These are phyloP conservation scores for Carcinoscorpius rotundicauda DNA, from an alignment of 1,140 invertebrate genomes.

Conservation along the genomic window DNA sequence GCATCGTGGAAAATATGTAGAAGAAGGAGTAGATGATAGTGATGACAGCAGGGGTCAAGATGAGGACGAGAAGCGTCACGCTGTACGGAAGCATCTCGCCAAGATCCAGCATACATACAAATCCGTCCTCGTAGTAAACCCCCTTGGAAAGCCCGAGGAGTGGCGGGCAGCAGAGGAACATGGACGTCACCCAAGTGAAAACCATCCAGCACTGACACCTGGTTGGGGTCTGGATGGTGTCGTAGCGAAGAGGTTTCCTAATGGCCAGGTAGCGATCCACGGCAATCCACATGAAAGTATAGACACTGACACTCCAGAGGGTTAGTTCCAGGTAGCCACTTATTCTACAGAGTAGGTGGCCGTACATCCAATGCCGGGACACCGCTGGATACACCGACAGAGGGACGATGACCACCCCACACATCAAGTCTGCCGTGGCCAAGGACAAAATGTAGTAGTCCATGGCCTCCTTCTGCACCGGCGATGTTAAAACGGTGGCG, in stretches of 20 bases:
- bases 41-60: constrained; percentile 81
- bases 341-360: constrained; percentile 68
- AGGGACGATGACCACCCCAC: constrained; percentile 75
- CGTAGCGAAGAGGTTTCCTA: constrained; percentile 86
- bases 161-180: constrained; percentile 77
- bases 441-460: constrained; percentile 85
- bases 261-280: constrained; percentile 85
- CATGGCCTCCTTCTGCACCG: constrained; percentile 81
- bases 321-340: constrained; percentile 84
- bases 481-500: constrained; percentile 74
- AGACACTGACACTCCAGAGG: constrained; percentile 78
- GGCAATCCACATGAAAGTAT: constrained; percentile 94
- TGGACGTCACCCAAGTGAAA: constrained; percentile 88
- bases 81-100: constrained; percentile 87
- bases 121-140: constrained; percentile 63
- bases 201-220: constrained; percentile 95
- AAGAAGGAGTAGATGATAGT: constrained; percentile 86
- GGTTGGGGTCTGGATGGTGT: constrained; percentile 79
- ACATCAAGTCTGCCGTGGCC: constrained; percentile 78
- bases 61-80: constrained; percentile 73
- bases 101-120: constrained; percentile 91
- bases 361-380: constrained; percentile 63
- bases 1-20: constrained; percentile 85
- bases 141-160: constrained; percentile 54
- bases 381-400: constrained; percentile 82